These are phyloP conservation scores for Drosophila carrolli DNA, from an alignment of 1,140 invertebrate genomes.

Conservation along the genomic window DNA sequence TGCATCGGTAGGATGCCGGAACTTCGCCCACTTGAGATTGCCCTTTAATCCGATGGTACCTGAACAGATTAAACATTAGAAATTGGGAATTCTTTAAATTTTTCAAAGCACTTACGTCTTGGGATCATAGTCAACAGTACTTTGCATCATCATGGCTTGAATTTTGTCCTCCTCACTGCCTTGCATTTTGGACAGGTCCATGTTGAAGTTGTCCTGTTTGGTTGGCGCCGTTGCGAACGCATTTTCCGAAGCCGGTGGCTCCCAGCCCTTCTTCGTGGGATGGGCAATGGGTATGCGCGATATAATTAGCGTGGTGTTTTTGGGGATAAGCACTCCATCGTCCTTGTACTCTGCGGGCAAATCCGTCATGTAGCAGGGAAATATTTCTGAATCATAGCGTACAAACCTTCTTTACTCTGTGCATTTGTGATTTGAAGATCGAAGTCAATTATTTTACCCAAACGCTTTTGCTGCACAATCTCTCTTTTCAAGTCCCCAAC, in stretches of 20 bases:
- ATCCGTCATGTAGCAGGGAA: background rate
- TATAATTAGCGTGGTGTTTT: constrained; percentile 98
- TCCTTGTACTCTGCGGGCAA: constrained; percentile 93
- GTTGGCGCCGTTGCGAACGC: constrained; percentile 29
- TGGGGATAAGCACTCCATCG: constrained; percentile 95
- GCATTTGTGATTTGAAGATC: constrained; percentile 98
- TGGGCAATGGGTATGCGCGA: constrained; percentile 94
- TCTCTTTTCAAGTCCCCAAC: constrained; percentile 97
- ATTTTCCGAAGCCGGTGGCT: constrained; percentile 79
- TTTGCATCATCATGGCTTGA: constrained; percentile 97
- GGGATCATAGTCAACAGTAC: constrained; percentile 97
- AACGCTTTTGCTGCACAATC: constrained; percentile 97
- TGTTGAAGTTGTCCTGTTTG: constrained; percentile 60
- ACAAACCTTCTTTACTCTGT: constrained; percentile 97
- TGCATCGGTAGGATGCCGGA: constrained; percentile 95
- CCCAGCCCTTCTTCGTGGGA: constrained; percentile 90
- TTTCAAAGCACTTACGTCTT: constrained; percentile 91
- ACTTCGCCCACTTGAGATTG: constrained; percentile 94
- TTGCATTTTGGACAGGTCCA: constrained; percentile 95
- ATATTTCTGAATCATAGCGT: too few relatives aligned
- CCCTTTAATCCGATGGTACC: constrained; percentile 94
- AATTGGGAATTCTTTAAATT: background rate
- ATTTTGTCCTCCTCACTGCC: constrained; percentile 98
- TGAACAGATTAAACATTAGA: constrained; percentile 71
- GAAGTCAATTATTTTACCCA: constrained; percentile 97